Percentiles rank a stretch among this genome's conserved stretches.
Evolutionary conservation across 1,140 invertebrate species (phyloP).

Genomic region (Sarcophaga peregrina): DNA sequence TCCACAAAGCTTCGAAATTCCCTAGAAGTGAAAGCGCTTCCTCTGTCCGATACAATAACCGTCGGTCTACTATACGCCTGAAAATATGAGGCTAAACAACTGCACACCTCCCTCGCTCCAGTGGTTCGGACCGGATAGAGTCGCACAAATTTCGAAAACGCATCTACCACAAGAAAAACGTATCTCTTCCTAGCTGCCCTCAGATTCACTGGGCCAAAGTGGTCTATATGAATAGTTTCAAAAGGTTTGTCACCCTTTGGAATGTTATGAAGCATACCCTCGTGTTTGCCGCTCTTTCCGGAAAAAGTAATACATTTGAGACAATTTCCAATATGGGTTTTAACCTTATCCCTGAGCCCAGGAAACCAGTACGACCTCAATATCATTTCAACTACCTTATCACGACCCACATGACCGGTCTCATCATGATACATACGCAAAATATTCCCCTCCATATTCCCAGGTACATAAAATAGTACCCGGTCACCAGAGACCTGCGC

Average conservation of each 20-base stretch:
- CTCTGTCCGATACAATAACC: conserved; percentile 52
- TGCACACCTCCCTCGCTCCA: conserved; percentile 51
- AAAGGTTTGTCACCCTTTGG: conserved; percentile 21
- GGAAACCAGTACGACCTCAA: neutral
- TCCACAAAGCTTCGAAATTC: conserved; percentile 45
- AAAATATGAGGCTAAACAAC: conserved; percentile 47
- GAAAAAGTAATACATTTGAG: neutral
- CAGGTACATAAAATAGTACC: conserved; percentile 53
- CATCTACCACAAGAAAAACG: conserved; percentile 54
- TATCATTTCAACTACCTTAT: neutral
- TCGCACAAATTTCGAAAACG: conserved; percentile 47
- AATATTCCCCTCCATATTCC: no score
- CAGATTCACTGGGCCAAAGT: conserved; percentile 19
- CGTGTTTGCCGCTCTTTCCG: no score
- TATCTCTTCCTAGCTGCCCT: neutral
- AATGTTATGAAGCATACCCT: neutral
- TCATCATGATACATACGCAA: no score
- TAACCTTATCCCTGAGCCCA: neutral
- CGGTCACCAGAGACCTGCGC: no score
- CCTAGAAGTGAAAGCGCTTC: conserved; percentile 53
- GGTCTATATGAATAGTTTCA: conserved; percentile 40
- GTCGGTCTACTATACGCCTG: conserved; percentile 45
- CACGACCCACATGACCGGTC: conserved; percentile 14
- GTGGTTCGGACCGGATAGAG: conserved; percentile 40
- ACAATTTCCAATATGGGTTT: neutral